phyloP scores from a whole-genome alignment of 2,797 vertebrate genomes.

The Pelochelys cantorii region DNA sequence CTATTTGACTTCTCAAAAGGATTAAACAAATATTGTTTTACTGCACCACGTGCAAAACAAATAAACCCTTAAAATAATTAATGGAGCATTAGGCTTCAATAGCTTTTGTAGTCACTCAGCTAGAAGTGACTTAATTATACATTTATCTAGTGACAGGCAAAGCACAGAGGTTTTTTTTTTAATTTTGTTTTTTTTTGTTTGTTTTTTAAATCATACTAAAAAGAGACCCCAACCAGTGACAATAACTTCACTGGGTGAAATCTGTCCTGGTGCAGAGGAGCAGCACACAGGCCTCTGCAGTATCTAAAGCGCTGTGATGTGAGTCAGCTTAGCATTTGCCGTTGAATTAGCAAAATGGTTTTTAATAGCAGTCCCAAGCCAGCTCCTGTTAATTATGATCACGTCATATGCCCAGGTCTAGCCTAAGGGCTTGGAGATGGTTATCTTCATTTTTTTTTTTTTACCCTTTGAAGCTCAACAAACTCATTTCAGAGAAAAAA shows the following conservation, averaged over 20 bases:
- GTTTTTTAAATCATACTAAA: background rate
- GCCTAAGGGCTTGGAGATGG: background rate
- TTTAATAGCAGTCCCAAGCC: background rate
- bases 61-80: background rate
- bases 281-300: background rate
- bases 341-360: background rate
- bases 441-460: background rate
- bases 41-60: background rate
- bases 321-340: background rate
- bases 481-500: background rate
- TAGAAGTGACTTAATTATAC: background rate
- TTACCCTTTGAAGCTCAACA: background rate
- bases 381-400: background rate
- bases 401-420: accelerated
- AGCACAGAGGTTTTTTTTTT: background rate
- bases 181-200: background rate
- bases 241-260: background rate
- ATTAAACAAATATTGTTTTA: background rate
- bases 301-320: background rate
- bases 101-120: background rate
- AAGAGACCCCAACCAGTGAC: background rate
- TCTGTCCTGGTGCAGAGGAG: background rate
- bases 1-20: background rate
- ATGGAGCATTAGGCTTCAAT: background rate
- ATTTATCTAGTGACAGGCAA: background rate